These are phyloP conservation scores for Notamacropus eugenii DNA, from an alignment of 2,797 vertebrate species.

Conservation along the genomic window DNA sequence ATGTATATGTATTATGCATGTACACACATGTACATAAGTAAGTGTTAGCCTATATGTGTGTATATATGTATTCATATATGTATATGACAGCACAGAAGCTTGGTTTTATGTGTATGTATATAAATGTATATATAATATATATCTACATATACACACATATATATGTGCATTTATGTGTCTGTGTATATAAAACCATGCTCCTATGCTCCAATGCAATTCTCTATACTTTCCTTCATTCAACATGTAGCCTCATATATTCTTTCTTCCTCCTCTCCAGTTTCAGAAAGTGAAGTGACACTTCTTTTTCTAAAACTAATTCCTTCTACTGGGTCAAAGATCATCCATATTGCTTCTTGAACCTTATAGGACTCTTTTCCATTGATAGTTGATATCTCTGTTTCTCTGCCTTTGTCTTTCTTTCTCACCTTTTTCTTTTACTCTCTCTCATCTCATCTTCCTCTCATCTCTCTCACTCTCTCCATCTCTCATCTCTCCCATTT, in stretches of 20 bases:
- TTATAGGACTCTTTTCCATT: neutral
- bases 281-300: neutral
- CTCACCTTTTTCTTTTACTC: neutral
- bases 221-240: neutral
- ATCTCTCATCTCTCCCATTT: too few relatives aligned
- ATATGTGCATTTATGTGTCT: neutral
- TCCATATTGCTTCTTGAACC: neutral
- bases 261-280: neutral
- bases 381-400: neutral
- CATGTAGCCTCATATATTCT: neutral
- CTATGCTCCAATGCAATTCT: neutral
- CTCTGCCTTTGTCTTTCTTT: neutral
- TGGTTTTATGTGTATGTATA: neutral
- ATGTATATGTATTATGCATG: neutral
- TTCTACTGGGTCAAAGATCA: neutral
- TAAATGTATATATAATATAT: neutral
- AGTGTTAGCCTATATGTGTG: neutral
- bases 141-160: neutral
- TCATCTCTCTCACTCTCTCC: too few relatives aligned
- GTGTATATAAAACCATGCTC: neutral
- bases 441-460: neutral
- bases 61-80: neutral
- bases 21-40: neutral
- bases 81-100: neutral
- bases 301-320: neutral